phyloP scores from a whole-genome alignment of 1,140 invertebrate species.

The Orchesella cincta region DNA sequence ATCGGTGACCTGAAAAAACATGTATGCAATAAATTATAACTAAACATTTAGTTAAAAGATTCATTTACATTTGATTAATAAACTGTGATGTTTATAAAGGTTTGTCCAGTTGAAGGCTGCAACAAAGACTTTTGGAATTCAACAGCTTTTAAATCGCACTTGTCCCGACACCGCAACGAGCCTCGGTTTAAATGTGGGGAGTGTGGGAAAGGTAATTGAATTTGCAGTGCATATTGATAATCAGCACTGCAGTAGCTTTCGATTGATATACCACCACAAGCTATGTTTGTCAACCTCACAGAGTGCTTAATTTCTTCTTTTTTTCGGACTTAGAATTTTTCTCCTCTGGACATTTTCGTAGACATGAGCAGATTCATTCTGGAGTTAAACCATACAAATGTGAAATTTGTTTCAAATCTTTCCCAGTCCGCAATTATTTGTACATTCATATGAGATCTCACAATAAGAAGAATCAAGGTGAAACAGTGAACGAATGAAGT shows the following conservation, averaged over 20 bases:
- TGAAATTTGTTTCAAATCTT: not conserved
- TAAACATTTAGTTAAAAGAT: too few relatives aligned
- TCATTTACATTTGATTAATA: too few relatives aligned
- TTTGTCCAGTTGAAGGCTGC: not conserved
- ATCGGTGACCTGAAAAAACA: not conserved
- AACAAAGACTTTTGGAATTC: not conserved
- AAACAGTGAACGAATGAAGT: not conserved
- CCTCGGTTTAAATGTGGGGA: not conserved
- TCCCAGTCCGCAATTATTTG: not conserved
- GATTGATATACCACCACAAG: too few relatives aligned
- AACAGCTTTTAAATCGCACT: not conserved
- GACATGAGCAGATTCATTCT: not conserved
- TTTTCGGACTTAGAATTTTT: not conserved
- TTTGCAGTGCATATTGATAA: too few relatives aligned
- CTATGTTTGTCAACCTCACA: too few relatives aligned
- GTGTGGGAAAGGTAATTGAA: not conserved
- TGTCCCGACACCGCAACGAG: not conserved
- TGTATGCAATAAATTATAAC: too few relatives aligned
- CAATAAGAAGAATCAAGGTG: not conserved
- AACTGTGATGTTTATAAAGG: too few relatives aligned
- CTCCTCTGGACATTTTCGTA: not conserved
- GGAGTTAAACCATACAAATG: not conserved
- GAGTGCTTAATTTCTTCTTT: not conserved
- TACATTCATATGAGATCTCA: not conserved
- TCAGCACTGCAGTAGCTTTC: too few relatives aligned